phyloP scores from a whole-genome alignment of 2,888 invertebrate species.

The Macaria liturata region DNA sequence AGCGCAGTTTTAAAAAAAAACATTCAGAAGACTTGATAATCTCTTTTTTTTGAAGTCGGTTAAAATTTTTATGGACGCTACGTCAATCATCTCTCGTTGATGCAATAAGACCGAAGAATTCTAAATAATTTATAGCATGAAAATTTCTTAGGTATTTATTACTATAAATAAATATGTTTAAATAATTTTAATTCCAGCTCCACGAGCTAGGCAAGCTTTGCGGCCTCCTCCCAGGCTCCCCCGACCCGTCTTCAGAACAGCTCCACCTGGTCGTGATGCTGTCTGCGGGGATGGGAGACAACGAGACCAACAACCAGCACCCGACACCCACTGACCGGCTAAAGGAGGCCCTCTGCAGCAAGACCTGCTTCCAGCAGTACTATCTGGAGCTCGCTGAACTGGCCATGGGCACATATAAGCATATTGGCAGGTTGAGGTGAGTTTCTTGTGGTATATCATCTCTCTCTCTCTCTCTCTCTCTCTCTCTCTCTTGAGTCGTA shows the following conservation, averaged over 20 bases:
- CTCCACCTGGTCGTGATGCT: conserved; percentile 95
- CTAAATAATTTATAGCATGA: no score
- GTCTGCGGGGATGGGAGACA: conserved; percentile 95
- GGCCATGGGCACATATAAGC: conserved; percentile 98
- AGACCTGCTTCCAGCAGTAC: conserved; percentile 93
- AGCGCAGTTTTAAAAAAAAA: no score
- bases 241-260: conserved; percentile 92
- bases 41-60: no score
- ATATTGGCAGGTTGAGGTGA: conserved; percentile 89
- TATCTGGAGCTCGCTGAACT: conserved; percentile 96
- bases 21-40: no score
- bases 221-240: conserved; percentile 92
- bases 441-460: conserved; percentile 19
- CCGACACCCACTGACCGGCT: conserved; percentile 90
- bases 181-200: conserved; percentile 82
- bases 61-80: no score
- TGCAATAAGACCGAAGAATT: no score
- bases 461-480: no score
- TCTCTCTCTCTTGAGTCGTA: no score
- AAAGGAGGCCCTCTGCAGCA: conserved; percentile 95
- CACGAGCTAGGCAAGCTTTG: conserved; percentile 94
- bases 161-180: no score
- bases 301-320: conserved; percentile 72
- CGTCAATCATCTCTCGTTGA: no score
- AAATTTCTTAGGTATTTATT: no score